Percentiles rank a stretch among this genome's conserved stretches.
Evolutionary conservation across 2,888 invertebrate genomes (phyloP).

Genomic region (Maniola hyperantus): DNA sequence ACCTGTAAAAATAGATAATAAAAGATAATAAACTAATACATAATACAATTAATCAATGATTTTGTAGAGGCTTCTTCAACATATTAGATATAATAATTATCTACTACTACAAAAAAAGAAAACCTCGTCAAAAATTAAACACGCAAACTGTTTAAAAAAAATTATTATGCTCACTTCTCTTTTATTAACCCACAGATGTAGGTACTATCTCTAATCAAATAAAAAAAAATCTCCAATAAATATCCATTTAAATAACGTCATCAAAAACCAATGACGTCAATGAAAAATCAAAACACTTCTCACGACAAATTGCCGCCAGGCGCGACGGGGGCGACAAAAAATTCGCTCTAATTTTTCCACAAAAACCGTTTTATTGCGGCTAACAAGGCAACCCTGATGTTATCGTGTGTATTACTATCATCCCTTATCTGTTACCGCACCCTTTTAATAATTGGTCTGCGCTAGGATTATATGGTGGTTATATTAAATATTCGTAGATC

Average conservation of each 20-base stretch:
- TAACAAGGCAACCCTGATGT: slow-evolving; percentile 74
- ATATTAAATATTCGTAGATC: background rate
- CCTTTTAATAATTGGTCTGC: slow-evolving; percentile 62
- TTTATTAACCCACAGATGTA: too few relatives aligned
- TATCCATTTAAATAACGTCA: slow-evolving; percentile 12
- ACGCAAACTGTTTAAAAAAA: too few relatives aligned
- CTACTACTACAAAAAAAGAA: too few relatives aligned
- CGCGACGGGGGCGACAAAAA: slow-evolving; percentile 71
- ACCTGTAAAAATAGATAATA: background rate
- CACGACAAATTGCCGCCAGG: slow-evolving; percentile 71
- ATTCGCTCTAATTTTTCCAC: slow-evolving; percentile 67
- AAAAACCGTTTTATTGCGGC: slow-evolving; percentile 75
- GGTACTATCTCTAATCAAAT: too few relatives aligned
- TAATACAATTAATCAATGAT: too few relatives aligned
- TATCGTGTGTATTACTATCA: slow-evolving; percentile 79
- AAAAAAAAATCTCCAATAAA: slow-evolving; percentile 3
- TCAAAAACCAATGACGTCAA: slow-evolving; percentile 39
- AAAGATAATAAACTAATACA: too few relatives aligned
- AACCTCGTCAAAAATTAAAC: too few relatives aligned
- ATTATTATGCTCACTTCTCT: too few relatives aligned
- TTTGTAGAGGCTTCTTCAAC: too few relatives aligned
- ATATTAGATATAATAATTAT: too few relatives aligned
- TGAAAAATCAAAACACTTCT: slow-evolving; percentile 51
- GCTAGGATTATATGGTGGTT: slow-evolving; percentile 58
- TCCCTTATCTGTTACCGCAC: slow-evolving; percentile 69